Conservation (phyloP, 2,888 invertebrate species). For the Xestia rhomboidea region DNA sequence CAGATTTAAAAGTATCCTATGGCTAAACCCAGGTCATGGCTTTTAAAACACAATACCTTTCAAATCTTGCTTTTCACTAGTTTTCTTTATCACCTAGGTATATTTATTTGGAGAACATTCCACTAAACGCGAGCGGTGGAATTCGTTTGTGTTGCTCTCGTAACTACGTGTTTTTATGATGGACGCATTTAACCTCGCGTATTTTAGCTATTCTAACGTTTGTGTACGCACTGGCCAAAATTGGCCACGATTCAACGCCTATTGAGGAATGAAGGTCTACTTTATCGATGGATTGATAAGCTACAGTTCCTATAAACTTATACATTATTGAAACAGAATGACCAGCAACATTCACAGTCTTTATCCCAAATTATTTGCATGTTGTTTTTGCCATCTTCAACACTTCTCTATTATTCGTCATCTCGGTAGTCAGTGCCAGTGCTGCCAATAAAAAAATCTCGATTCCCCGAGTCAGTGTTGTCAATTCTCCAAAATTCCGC, state of each 20-base stretch:
- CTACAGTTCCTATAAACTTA: background rate
- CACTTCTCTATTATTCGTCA: background rate
- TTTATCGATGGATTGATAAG: background rate
- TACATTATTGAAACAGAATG: background rate
- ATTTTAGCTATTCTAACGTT: conserved; percentile 19
- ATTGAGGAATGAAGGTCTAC: background rate
- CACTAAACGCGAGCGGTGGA: background rate
- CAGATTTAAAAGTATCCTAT: background rate
- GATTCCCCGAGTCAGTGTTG: no score
- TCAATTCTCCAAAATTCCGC: no score
- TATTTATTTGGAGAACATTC: conserved; percentile 21
- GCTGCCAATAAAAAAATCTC: no score
- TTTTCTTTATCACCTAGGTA: background rate
- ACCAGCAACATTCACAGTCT: background rate
- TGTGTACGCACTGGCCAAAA: conserved; percentile 21
- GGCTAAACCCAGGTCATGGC: background rate
- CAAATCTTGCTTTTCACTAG: background rate
- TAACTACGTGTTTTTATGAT: conserved; percentile 45
- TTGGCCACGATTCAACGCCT: conserved; percentile 24
- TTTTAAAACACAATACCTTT: background rate
- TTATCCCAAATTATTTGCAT: background rate
- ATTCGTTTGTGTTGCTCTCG: conserved; percentile 43
- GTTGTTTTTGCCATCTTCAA: background rate
- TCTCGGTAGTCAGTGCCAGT: background rate
- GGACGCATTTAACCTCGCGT: conserved; percentile 30